phyloP scores from a whole-genome alignment of 1,140 invertebrate species.

The Scaptomyza pallida region DNA sequence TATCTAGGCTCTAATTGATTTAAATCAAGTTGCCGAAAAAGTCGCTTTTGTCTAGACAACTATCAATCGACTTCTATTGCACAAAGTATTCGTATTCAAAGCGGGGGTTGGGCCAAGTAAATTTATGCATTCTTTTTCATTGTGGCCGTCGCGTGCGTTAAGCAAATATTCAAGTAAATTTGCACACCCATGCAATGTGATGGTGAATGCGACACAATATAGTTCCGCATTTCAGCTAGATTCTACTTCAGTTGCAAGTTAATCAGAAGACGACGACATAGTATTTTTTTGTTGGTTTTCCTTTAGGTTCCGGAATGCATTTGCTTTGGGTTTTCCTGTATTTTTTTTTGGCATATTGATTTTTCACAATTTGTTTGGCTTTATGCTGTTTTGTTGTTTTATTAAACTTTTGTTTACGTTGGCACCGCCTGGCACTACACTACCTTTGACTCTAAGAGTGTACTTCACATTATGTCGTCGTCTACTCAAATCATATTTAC shows the following conservation, averaged over 20 bases:
- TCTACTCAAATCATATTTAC: conserved; percentile 32
- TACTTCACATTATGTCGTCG: conserved; percentile 49
- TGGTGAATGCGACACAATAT: conserved; percentile 69
- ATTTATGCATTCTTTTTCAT: conserved; percentile 59
- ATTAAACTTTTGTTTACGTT: conserved; percentile 82
- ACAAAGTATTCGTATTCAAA: conserved; percentile 1
- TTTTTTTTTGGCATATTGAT: conserved; percentile 68
- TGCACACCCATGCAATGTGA: conserved; percentile 72
- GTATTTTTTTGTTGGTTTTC: conserved; percentile 13
- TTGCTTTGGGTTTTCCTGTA: conserved; percentile 27
- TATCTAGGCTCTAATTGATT: conserved; percentile 71
- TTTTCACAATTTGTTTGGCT: conserved; percentile 70
- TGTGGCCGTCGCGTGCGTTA: conserved; percentile 67
- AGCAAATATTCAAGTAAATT: conserved; percentile 69
- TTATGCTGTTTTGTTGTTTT: conserved; percentile 48
- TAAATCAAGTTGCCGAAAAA: conserved; percentile 71
- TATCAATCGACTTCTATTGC: conserved; percentile 58
- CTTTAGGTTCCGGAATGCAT: conserved; percentile 59
- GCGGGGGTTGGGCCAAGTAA: conserved; percentile 22
- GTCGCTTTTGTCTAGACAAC: conserved; percentile 63
- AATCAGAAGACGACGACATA: conserved; percentile 46
- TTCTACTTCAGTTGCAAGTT: conserved; percentile 53
- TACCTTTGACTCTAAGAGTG: conserved; percentile 47
- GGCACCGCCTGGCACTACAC: conserved; percentile 70
- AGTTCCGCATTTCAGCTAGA: conserved; percentile 64